Evolutionary conservation across 30 jellyfish, hydroid and myxozoan genomes (phyloP).

Genomic region (Sanderia malayensis): DNA sequence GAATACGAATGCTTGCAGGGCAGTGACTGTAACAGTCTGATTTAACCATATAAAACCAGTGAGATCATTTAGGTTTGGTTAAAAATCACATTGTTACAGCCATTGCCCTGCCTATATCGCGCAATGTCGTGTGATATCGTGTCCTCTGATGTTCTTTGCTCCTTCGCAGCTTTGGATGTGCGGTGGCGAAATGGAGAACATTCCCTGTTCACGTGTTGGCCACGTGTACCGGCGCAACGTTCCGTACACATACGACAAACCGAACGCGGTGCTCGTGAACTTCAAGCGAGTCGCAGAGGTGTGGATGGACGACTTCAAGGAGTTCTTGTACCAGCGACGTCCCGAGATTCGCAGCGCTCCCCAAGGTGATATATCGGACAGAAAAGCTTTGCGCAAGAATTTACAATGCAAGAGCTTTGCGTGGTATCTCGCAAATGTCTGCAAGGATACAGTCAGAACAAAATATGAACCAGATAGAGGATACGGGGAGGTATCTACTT

Average conservation of each 20-base stretch:
- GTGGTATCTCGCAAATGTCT: constrained; percentile 94
- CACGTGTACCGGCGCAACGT: constrained; percentile 98
- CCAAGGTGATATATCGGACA: constrained; percentile 71
- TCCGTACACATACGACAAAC: constrained; percentile 91
- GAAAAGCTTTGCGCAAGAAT: constrained; percentile 66
- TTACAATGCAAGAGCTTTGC: constrained; percentile 81
- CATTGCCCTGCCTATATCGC: no score
- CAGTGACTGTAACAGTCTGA: no score
- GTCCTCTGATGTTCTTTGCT: neutral
- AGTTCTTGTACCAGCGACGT: constrained; percentile 71
- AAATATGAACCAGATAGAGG: constrained; percentile 95
- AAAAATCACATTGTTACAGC: no score
- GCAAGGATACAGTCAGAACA: constrained; percentile 88
- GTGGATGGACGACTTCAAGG: constrained; percentile 99
- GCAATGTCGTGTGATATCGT: no score
- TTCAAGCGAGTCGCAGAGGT: constrained; percentile 99
- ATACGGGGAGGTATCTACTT: constrained; percentile 97
- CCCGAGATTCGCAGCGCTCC: constrained; percentile 82
- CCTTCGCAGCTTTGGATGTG: constrained; percentile 98
- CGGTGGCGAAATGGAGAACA: constrained; percentile 94
- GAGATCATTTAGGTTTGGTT: no score
- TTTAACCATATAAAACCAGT: no score
- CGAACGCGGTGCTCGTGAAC: constrained; percentile 87
- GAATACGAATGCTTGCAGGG: no score
- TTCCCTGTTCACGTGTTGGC: constrained; percentile 99